Base-by-base conservation (phyloP, 2,113 vertebrate species). In the Cheilinus undulatus region DNA sequence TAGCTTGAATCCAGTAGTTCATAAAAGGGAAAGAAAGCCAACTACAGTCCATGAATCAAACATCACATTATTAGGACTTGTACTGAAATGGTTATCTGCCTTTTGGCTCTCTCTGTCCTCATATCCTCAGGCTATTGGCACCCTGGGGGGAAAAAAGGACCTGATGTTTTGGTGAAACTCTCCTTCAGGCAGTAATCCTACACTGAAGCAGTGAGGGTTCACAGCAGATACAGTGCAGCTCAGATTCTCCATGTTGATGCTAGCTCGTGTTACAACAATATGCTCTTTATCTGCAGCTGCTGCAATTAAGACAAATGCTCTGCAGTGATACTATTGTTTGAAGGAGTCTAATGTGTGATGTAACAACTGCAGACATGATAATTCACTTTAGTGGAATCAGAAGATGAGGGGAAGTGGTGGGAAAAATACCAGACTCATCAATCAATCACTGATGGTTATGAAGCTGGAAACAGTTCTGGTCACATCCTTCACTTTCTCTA, bases 201-300 rank as follows among this genome's bases (percentile, higher is more conserved):
- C 62, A 76, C 34, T 3, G 30, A 13, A 52, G 42, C 0, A 0
- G 23, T 32, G 34, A 34, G 28, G 20, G 65, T 84, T 82, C 77
- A 77, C 62, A 73, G 50, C 50, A 64, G 84, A 86, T 76, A 86
- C 85, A 83, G 9, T 59, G 5, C 58, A 56, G 78, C 62, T 88
- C 82, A 62, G 40, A 28, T 86, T 84, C 69, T 68, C 26, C 26
- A 42, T 17, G 63, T 46, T 38, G 34, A 13, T 11, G 26, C 4
- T 4, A 3, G n/a, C 27, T 70, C 27, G 15, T n/a, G 3, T 26
- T 36, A 50, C 60, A 54, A 50, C 56, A 84, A 32, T 40, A 40
- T 61, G 11, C 22, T 61, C 8, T 72, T 63, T 61, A 36, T 61
- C 15, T 53, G 12, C 19, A 2, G 48, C 28, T 36, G 62, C 15